Evolutionary conservation across 2,888 invertebrate species (phyloP), one percentile per base, ranked within the genome.

Genomic region (Meiosimyza platycephala): DNA sequence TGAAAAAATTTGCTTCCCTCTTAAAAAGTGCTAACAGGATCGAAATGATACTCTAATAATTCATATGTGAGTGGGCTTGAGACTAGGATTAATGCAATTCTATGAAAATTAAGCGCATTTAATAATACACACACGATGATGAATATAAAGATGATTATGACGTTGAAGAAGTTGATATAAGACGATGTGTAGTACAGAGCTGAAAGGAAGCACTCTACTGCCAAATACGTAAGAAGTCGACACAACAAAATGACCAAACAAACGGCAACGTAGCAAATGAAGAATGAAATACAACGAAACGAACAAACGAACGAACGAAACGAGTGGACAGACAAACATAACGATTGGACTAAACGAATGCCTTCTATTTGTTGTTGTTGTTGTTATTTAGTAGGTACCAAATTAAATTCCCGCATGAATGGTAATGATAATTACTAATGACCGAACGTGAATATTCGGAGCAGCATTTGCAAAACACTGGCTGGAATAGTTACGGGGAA

Each of bases 361-460:
- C 33, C 15, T 55, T 16, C 1, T 47, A 40, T 7, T 50, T 64
- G 66, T 57, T 72, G 64, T 71, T 72, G 64, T 71, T 62, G 72
- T 67, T 67, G 69, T 40, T 66, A 57, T 70, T 67, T 70, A 71
- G 72, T 68, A 72, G 71, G 40, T 40, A 71, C 76, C 62, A 78
- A 78, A 78, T 78, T 79, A 77, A 77, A 78, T 77, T 78, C 77
- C 69, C 79, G 74, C 79, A 75, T 72, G 73, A 78, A 77, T 77
- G 76, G 76, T 78, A 78, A 78, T 78, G 78, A 78, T 79, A 79
- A 79, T 78, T 78, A 77, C 79, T 79, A 78, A 79, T 78, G 78
- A 78, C 78, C 77, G 74, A 76, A 74, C 62, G 50, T 60, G 69
- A 66, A 62, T 67, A 70, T 65, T 71, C 59, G 33, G 62, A 65